Evolutionary conservation across 2,113 vertebrate species (phyloP).

Genomic region (Panurus biarmicus): DNA sequence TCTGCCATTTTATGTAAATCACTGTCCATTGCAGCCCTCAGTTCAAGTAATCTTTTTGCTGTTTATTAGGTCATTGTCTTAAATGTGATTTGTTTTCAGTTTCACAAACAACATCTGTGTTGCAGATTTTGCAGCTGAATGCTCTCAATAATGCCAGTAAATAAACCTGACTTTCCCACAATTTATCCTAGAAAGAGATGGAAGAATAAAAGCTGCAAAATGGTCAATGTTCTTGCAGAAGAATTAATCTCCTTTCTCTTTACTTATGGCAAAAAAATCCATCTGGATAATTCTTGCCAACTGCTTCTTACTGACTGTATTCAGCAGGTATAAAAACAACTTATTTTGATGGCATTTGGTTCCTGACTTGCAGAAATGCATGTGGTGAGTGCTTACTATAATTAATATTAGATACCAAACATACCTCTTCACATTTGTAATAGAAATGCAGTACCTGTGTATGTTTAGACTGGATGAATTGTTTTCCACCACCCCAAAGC

Average conservation of each 20-base stretch:
- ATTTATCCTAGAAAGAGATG: background rate
- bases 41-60: background rate
- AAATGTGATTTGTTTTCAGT: background rate
- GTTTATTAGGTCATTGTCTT: background rate
- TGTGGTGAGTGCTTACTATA: background rate
- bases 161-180: background rate
- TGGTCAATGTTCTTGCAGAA: background rate
- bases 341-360: background rate
- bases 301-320: background rate
- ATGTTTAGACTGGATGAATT: background rate
- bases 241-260: background rate
- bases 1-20: background rate
- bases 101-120: background rate
- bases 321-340: background rate
- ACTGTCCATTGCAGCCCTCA: background rate
- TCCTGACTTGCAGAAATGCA: background rate
- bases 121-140: background rate
- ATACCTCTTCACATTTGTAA: background rate
- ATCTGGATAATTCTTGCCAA: background rate
- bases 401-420: background rate
- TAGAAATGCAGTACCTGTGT: background rate
- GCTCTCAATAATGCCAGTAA: background rate
- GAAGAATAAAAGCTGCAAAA: background rate
- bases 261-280: background rate
- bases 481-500: background rate